phyloP scores from a whole-genome alignment of 2,113 vertebrate genomes.

The Perca flavescens region DNA sequence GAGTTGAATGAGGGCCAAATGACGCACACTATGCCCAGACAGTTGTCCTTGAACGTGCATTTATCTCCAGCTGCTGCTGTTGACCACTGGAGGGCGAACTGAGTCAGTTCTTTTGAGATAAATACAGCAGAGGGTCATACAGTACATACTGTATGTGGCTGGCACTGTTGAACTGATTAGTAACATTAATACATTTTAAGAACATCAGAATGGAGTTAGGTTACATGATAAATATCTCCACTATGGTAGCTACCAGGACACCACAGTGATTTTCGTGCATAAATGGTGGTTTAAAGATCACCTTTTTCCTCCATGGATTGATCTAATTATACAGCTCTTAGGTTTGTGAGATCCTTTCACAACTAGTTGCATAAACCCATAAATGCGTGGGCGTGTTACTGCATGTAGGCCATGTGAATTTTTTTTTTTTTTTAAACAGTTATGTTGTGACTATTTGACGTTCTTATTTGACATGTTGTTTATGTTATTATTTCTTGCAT shows the following conservation, averaged over 20 bases:
- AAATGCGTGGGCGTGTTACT: neutral
- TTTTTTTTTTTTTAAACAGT: neutral
- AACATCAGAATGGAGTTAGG: neutral
- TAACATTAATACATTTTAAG: neutral
- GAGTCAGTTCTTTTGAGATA: constrained; percentile 30
- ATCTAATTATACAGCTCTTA: neutral
- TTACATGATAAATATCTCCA: neutral
- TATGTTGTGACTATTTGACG: constrained; percentile 12
- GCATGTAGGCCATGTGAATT: neutral
- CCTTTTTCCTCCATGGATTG: neutral
- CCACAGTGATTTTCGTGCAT: neutral
- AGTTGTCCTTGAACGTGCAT: constrained; percentile 5
- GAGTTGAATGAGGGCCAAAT: neutral
- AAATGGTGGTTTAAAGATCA: constrained; percentile 14
- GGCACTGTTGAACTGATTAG: neutral
- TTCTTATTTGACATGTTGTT: constrained; percentile 34
- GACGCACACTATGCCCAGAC: neutral
- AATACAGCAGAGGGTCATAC: constrained; percentile 1
- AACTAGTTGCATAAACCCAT: neutral
- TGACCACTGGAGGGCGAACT: constrained; percentile 63
- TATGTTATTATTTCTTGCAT: constrained; percentile 62
- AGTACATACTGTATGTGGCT: neutral
- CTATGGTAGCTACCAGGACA: neutral
- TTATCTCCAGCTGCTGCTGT: constrained; percentile 1
- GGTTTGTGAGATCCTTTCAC: neutral